Percentiles rank a stretch among this genome's conserved stretches.
phyloP scores from a whole-genome alignment of 1,140 invertebrate species.

The Polypedilum vanderplanki region DNA sequence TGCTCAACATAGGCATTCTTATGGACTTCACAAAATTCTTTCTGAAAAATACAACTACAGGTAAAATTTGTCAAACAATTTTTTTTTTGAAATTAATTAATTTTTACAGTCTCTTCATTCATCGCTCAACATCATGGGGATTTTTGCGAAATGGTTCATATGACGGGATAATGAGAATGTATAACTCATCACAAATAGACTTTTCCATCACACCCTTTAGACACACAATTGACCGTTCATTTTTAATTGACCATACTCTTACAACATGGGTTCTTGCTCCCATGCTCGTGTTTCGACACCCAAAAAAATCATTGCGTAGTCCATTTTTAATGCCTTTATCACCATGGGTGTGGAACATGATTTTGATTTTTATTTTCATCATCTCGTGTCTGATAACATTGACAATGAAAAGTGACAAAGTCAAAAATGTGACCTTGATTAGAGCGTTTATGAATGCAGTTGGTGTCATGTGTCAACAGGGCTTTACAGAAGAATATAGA shows the following conservation, averaged over 20 bases:
- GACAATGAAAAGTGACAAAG: slow-evolving; percentile 30
- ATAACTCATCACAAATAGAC: slow-evolving; percentile 44
- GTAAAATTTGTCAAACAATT: slow-evolving; percentile 37
- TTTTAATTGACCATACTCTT: slow-evolving; percentile 43
- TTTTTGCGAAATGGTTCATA: slow-evolving; percentile 46
- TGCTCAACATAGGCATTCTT: slow-evolving; percentile 47
- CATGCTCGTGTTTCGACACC: slow-evolving; percentile 51
- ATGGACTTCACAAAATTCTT: slow-evolving; percentile 43
- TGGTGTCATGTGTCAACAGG: slow-evolving; percentile 39
- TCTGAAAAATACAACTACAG: slow-evolving; percentile 46
- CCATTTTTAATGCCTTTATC: slow-evolving; percentile 47
- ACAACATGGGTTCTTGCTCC: slow-evolving; percentile 34
- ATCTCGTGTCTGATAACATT: slow-evolving; percentile 32
- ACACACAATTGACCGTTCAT: slow-evolving; percentile 43
- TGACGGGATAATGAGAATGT: slow-evolving; percentile 48
- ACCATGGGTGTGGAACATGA: slow-evolving; percentile 42
- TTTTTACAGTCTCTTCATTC: slow-evolving; percentile 42
- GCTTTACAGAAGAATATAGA: slow-evolving; percentile 34
- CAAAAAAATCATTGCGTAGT: slow-evolving; percentile 45
- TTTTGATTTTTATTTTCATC: slow-evolving; percentile 35
- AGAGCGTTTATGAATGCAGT: slow-evolving; percentile 35
- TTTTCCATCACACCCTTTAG: slow-evolving; percentile 46
- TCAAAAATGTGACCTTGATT: slow-evolving; percentile 31
- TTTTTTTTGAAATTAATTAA: neutral
- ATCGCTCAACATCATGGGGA: slow-evolving; percentile 46